These are phyloP conservation scores for Megaleporinus macrocephalus DNA, from an alignment of 2,113 vertebrate genomes.

Conservation along the genomic window DNA sequence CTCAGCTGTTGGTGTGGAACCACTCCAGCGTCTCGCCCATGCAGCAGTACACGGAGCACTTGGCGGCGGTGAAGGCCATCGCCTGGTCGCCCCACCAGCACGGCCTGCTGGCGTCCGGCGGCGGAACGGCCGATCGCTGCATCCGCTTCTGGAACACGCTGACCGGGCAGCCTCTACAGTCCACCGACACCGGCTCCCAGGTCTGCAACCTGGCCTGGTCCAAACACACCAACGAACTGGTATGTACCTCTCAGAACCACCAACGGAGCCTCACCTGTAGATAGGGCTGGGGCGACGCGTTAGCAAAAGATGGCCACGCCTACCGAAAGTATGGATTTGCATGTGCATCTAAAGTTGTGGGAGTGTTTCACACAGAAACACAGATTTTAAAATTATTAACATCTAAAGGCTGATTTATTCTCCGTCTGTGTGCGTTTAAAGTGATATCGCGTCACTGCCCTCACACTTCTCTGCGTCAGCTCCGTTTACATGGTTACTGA, in stretches of 20 bases:
- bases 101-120: conserved; percentile 91
- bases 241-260: conserved; percentile 51
- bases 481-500: too few relatives aligned
- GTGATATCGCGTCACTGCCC: too few relatives aligned
- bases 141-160: conserved; percentile 99
- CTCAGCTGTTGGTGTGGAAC: conserved; percentile 95
- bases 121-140: conserved; percentile 94
- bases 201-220: conserved; percentile 99
- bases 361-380: too few relatives aligned
- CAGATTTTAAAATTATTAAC: too few relatives aligned
- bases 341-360: too few relatives aligned
- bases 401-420: too few relatives aligned
- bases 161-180: conserved; percentile 94
- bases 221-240: conserved; percentile 97
- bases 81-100: conserved; percentile 99
- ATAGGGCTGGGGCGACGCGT: too few relatives aligned
- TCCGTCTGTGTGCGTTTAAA: too few relatives aligned
- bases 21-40: conserved; percentile 94
- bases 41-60: conserved; percentile 96
- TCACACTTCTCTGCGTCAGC: too few relatives aligned
- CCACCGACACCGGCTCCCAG: conserved; percentile 95
- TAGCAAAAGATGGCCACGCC: too few relatives aligned
- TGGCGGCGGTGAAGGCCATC: conserved; percentile 96
- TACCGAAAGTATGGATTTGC: too few relatives aligned
- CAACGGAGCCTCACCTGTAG: too few relatives aligned